These are phyloP conservation scores for Nautilus pompilius DNA, from an alignment of 1,140 invertebrate species.

Conservation along the genomic window DNA sequence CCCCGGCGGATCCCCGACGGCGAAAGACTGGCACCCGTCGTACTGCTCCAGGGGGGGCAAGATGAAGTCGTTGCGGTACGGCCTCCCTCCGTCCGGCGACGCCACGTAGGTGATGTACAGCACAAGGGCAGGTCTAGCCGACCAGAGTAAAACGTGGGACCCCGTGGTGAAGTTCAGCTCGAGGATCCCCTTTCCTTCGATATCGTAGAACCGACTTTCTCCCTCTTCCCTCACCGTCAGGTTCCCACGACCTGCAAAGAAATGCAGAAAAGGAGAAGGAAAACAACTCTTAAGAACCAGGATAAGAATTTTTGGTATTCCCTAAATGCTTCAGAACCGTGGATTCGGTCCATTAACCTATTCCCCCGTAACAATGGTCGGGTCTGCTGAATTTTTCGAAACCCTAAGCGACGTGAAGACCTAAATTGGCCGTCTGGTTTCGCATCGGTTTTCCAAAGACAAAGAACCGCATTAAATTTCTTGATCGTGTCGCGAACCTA, in stretches of 20 bases:
- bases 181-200: background rate
- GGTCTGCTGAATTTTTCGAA: too few relatives aligned
- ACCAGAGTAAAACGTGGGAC: background rate
- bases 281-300: too few relatives aligned
- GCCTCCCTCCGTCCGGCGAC: background rate
- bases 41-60: conserved; percentile 19
- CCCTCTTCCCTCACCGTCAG: background rate
- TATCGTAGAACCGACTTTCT: background rate
- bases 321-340: too few relatives aligned
- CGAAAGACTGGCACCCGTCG: conserved; percentile 8
- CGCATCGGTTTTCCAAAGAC: too few relatives aligned
- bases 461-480: too few relatives aligned
- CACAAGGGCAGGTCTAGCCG: background rate
- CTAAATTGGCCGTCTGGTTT: too few relatives aligned
- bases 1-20: background rate
- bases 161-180: background rate
- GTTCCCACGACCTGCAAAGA: background rate
- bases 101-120: background rate
- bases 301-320: too few relatives aligned
- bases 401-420: too few relatives aligned
- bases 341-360: too few relatives aligned
- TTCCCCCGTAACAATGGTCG: too few relatives aligned
- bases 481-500: too few relatives aligned
- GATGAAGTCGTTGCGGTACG: conserved; percentile 14
- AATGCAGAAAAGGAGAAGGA: background rate